These are phyloP conservation scores for Tipula helvola DNA, from an alignment of 2,888 invertebrate genomes.

Conservation along the genomic window DNA sequence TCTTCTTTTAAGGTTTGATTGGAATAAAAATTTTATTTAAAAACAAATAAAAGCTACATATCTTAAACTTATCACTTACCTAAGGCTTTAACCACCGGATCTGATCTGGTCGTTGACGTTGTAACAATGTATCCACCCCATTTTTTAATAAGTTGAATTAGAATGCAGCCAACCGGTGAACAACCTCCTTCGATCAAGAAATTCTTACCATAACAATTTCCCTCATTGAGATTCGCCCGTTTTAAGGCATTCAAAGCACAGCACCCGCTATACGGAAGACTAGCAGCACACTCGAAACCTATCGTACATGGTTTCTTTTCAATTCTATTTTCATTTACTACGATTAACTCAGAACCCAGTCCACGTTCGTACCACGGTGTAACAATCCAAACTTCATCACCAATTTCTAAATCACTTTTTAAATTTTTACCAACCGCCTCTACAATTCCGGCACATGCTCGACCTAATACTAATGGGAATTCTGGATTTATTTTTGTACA, in stretches of 20 bases:
- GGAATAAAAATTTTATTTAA: background rate
- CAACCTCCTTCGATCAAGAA: conserved; percentile 37
- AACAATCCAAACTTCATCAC: conserved; percentile 48
- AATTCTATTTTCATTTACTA: conserved; percentile 40
- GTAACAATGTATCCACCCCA: conserved; percentile 45
- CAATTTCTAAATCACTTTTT: conserved; percentile 39
- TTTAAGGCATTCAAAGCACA: conserved; percentile 41
- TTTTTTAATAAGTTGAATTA: conserved; percentile 42
- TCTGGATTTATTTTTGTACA: conserved; percentile 22
- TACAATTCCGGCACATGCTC: conserved; percentile 49
- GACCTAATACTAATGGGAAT: conserved; percentile 45
- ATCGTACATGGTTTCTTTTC: conserved; percentile 42
- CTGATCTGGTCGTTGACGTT: conserved; percentile 39
- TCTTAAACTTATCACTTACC: conserved; percentile 12
- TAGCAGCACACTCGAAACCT: conserved; percentile 46
- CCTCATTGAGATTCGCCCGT: conserved; percentile 36
- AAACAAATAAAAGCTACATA: background rate
- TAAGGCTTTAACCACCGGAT: conserved; percentile 42
- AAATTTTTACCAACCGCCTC: conserved; percentile 46
- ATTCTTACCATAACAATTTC: conserved; percentile 23
- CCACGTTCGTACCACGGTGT: conserved; percentile 46
- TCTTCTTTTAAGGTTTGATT: background rate
- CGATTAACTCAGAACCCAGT: conserved; percentile 42
- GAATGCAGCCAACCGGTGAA: conserved; percentile 44
- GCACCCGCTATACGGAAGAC: conserved; percentile 46